Evolutionary conservation across 2,113 vertebrate genomes (phyloP).

Genomic region (Oreochromis niloticus): DNA sequence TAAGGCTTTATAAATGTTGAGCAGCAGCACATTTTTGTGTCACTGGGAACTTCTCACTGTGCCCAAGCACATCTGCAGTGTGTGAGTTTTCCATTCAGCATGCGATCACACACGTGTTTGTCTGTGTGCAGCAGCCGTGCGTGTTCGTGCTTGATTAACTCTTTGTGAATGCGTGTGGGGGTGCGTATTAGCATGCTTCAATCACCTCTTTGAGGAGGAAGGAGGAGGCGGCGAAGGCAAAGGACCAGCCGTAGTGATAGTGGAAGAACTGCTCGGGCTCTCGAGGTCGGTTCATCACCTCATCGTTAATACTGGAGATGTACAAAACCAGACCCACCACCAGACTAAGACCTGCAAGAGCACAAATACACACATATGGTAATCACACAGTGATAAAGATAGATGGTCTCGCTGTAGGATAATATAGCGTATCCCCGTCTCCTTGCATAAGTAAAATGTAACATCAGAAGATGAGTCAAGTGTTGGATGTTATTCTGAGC

Average conservation of each 20-base stretch:
- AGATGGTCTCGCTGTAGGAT: fast-evolving
- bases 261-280: constrained; percentile 87
- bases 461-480: neutral
- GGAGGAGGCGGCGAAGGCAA: constrained; percentile 87
- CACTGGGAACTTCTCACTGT: neutral
- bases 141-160: neutral
- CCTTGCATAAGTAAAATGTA: neutral
- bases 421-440: neutral
- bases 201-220: constrained; percentile 90
- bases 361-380: neutral
- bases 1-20: neutral
- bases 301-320: constrained; percentile 91
- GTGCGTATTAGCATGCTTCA: neutral
- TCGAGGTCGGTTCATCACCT: constrained; percentile 90
- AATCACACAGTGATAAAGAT: neutral
- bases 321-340: constrained; percentile 88
- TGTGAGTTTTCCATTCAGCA: fast-evolving
- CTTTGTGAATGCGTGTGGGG: neutral
- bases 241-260: constrained; percentile 90
- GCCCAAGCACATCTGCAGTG: neutral
- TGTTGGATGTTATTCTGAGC: neutral
- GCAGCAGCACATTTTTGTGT: neutral
- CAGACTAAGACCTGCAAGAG: constrained; percentile 79
- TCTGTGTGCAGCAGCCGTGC: neutral
- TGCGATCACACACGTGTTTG: neutral